phyloP scores from a whole-genome alignment of 2,113 vertebrate genomes.

The Hoplias malabaricus region DNA sequence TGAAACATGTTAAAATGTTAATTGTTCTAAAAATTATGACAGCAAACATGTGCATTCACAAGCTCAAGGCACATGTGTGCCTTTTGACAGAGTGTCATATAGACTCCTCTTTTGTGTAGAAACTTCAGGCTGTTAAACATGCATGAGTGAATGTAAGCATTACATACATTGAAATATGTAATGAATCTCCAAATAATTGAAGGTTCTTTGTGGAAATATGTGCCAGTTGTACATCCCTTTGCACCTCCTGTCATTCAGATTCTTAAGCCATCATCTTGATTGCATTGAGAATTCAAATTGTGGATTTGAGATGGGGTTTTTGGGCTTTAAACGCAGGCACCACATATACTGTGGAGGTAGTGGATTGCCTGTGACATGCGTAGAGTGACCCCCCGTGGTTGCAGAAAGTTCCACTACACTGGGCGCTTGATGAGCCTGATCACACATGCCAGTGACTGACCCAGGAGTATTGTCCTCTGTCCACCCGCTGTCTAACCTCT shows the following conservation, averaged over 20 bases:
- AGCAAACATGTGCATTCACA: too few species aligned
- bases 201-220: too few species aligned
- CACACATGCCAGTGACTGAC: slow-evolving; percentile 61
- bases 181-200: too few species aligned
- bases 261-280: slow-evolving; percentile 30
- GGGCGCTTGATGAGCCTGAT: slow-evolving; percentile 57
- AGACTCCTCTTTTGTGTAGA: too few species aligned
- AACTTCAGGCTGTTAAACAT: too few species aligned
- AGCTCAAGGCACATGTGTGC: too few species aligned
- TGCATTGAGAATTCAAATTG: slow-evolving; percentile 47
- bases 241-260: slow-evolving; percentile 18
- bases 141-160: too few species aligned
- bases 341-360: slow-evolving; percentile 32
- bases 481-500: slow-evolving; percentile 20
- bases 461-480: slow-evolving; percentile 37
- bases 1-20: too few species aligned
- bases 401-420: slow-evolving; percentile 57
- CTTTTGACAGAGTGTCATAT: too few species aligned
- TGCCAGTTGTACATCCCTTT: background rate
- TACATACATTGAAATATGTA: too few species aligned
- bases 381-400: slow-evolving; percentile 51
- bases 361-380: slow-evolving; percentile 66
- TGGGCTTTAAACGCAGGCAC: slow-evolving; percentile 48
- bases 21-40: too few species aligned
- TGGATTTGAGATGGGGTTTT: slow-evolving; percentile 45